These are phyloP conservation scores for Tragelaphus eurycerus DNA, from an alignment of 2,797 vertebrate genomes.

Conservation along the genomic window DNA sequence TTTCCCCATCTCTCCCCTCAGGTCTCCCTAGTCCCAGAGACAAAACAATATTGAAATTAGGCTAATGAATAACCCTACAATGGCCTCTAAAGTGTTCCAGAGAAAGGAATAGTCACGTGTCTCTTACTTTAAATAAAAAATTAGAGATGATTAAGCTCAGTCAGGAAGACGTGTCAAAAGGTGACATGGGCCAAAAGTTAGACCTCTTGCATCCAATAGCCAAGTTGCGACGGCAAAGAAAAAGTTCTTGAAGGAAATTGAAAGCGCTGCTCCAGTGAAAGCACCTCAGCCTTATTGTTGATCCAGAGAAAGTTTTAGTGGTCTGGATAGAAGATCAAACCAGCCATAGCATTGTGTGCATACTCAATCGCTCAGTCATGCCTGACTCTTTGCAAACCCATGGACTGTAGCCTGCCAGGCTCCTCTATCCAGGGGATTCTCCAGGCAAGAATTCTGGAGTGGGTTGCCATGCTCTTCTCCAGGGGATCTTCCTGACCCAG, in stretches of 20 bases:
- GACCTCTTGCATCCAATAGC: background rate
- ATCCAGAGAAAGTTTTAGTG: background rate
- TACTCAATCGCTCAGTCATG: background rate
- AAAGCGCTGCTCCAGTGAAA: background rate
- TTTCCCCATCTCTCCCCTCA: background rate
- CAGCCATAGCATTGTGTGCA: background rate
- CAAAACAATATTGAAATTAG: background rate
- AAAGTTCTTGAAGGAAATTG: background rate
- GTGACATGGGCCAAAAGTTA: background rate
- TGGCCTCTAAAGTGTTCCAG: background rate
- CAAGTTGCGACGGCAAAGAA: background rate
- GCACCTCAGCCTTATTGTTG: background rate
- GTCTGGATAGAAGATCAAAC: background rate
- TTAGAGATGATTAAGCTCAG: background rate
- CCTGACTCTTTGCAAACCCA: background rate
- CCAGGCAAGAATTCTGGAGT: background rate
- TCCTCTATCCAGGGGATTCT: background rate
- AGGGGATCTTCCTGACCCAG: background rate
- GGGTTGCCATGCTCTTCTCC: background rate
- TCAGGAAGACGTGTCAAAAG: background rate
- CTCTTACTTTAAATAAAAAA: background rate
- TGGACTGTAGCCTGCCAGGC: background rate
- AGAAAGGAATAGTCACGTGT: background rate
- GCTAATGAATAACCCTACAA: background rate
- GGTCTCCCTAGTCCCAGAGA: background rate